Conservation (phyloP, 2,888 invertebrate genomes). For the Dexiosoma caninum region DNA sequence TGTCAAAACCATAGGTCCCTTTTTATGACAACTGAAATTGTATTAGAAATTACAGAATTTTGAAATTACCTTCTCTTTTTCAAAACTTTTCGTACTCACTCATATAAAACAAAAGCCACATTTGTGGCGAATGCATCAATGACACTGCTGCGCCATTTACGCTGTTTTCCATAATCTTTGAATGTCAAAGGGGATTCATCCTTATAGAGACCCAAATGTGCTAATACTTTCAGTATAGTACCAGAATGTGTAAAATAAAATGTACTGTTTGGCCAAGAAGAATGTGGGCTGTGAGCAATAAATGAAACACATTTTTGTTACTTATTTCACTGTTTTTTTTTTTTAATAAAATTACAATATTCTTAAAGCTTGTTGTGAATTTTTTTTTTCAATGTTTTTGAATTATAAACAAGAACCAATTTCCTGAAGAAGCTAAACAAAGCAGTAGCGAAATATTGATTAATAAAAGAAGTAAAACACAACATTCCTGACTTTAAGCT, state of each 20-base stretch:
- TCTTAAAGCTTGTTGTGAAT: too few relatives aligned
- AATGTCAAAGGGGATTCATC: conserved; percentile 82
- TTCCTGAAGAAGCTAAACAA: too few relatives aligned
- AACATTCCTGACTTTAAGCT: too few relatives aligned
- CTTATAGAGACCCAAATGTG: conserved; percentile 85
- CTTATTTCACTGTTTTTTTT: too few relatives aligned
- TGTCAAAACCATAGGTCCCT: conserved; percentile 80
- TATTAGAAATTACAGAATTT: too few relatives aligned
- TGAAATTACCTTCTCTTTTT: too few relatives aligned
- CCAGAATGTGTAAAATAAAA: conserved; percentile 91
- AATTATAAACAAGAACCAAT: too few relatives aligned
- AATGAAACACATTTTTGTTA: too few relatives aligned
- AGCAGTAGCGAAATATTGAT: too few relatives aligned
- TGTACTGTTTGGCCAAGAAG: conserved; percentile 78
- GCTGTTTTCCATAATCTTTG: conserved; percentile 78
- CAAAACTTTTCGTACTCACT: conserved; percentile 79
- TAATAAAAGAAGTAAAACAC: too few relatives aligned
- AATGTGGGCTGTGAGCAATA: conserved; percentile 65
- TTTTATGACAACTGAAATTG: conserved; percentile 79
- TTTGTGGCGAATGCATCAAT: conserved; percentile 90
- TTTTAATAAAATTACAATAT: too few relatives aligned
- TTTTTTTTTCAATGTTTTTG: too few relatives aligned
- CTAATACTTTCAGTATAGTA: conserved; percentile 85
- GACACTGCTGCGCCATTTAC: conserved; percentile 81
- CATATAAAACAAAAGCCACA: conserved; percentile 85